phyloP scores from a whole-genome alignment of 1,140 invertebrate species.

The Aphelenchoides fujianensis region DNA sequence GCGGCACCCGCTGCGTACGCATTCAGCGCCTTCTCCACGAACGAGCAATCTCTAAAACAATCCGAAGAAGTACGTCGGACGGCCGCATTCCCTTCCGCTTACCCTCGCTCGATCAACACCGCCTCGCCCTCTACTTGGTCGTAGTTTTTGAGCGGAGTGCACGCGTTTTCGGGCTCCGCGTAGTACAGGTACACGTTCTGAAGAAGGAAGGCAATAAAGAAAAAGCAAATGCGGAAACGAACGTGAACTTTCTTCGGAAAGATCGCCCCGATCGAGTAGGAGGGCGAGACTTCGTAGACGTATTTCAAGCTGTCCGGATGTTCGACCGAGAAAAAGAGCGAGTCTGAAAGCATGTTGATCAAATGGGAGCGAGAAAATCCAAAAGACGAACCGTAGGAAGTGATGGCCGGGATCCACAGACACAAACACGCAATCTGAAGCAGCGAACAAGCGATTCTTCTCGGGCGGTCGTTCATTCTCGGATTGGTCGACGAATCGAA shows the following conservation, averaged over 20 bases:
- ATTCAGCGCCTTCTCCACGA: slow-evolving; percentile 53
- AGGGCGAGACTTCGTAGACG: slow-evolving; percentile 14
- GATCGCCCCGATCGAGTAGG: slow-evolving; percentile 20
- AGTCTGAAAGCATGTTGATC: neutral
- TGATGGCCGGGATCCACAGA: no score
- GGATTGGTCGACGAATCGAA: no score
- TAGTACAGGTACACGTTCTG: slow-evolving; percentile 38
- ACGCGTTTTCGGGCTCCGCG: slow-evolving; percentile 48
- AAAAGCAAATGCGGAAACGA: neutral
- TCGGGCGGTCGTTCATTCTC: no score
- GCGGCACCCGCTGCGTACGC: slow-evolving; percentile 46
- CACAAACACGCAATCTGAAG: no score
- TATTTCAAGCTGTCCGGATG: slow-evolving; percentile 11
- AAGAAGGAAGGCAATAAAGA: neutral
- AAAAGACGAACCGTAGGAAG: no score
- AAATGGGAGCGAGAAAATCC: no score
- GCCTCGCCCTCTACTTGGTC: slow-evolving; percentile 35
- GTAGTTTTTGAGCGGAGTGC: slow-evolving; percentile 40
- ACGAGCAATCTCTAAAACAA: slow-evolving; percentile 51
- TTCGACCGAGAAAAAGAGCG: slow-evolving; percentile 3
- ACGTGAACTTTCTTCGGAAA: slow-evolving; percentile 26
- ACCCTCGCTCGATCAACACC: slow-evolving; percentile 53
- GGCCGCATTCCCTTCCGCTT: neutral
- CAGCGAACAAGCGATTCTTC: no score
- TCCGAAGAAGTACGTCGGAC: neutral